These are phyloP conservation scores for Argentina silus DNA, from an alignment of 2,797 vertebrate genomes.

Conservation along the genomic window DNA sequence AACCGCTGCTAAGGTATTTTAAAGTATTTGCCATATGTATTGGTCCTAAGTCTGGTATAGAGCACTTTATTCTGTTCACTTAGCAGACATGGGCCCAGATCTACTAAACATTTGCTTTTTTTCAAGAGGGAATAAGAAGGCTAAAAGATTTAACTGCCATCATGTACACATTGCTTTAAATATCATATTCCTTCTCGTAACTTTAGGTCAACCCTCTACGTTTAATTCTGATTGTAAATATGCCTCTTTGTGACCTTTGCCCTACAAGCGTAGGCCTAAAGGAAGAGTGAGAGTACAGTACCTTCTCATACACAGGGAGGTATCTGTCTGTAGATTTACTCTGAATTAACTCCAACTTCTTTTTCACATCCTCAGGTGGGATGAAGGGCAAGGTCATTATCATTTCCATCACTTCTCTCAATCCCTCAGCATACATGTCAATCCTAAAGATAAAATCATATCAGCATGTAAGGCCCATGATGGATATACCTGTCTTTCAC, in stretches of 20 bases:
- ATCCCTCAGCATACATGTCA: conserved; percentile 88
- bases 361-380: conserved; percentile 56
- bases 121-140: no score
- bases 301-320: conserved; percentile 89
- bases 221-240: no score
- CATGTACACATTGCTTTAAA: no score
- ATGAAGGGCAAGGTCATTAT: conserved; percentile 72
- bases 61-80: background rate
- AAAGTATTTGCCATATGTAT: no score
- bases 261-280: background rate
- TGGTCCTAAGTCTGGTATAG: background rate
- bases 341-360: conserved; percentile 70
- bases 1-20: no score
- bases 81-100: background rate
- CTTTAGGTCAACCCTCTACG: no score
- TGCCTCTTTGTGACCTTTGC: no score
- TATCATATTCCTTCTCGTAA: no score
- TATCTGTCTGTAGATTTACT: conserved; percentile 78
- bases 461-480: background rate
- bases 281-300: conserved; percentile 40
- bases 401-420: conserved; percentile 79
- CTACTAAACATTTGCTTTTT: no score
- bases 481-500: background rate
- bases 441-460: conserved; percentile 72
- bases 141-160: background rate